These are phyloP conservation scores for Asbolus verrucosus DNA, from an alignment of 1,140 invertebrate genomes.

Conservation along the genomic window DNA sequence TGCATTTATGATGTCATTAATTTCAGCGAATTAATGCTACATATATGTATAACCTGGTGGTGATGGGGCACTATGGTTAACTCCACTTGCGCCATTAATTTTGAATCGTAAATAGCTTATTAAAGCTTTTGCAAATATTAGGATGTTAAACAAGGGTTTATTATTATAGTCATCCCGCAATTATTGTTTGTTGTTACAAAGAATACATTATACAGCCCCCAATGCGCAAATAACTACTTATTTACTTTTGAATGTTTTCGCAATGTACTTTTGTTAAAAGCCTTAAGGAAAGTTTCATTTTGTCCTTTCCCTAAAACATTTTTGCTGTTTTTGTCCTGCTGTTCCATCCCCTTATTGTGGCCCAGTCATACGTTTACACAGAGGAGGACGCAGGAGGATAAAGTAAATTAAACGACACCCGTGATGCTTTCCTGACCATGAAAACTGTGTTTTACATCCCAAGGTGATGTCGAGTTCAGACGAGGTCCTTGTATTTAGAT, in stretches of 20 bases:
- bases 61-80: too few relatives aligned
- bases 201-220: neutral
- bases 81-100: too few relatives aligned
- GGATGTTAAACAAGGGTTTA: slow-evolving; percentile 1
- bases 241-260: too few relatives aligned
- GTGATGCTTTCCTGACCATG: slow-evolving; percentile 9
- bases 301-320: neutral
- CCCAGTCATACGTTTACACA: too few relatives aligned
- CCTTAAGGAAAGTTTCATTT: neutral
- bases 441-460: slow-evolving; percentile 6
- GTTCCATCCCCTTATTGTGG: neutral
- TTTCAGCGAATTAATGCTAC: too few relatives aligned
- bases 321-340: neutral
- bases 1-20: too few relatives aligned
- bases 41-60: too few relatives aligned
- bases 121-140: neutral
- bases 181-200: slow-evolving; percentile 8
- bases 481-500: neutral
- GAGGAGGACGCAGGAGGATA: neutral
- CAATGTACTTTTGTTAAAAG: neutral
- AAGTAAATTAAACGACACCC: slow-evolving; percentile 4
- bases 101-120: neutral
- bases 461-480: slow-evolving; percentile 3
- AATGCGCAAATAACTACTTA: too few relatives aligned
- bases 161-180: neutral